Evolutionary conservation across 2,888 invertebrate species (phyloP).

Genomic region (Endomychus coccineus): DNA sequence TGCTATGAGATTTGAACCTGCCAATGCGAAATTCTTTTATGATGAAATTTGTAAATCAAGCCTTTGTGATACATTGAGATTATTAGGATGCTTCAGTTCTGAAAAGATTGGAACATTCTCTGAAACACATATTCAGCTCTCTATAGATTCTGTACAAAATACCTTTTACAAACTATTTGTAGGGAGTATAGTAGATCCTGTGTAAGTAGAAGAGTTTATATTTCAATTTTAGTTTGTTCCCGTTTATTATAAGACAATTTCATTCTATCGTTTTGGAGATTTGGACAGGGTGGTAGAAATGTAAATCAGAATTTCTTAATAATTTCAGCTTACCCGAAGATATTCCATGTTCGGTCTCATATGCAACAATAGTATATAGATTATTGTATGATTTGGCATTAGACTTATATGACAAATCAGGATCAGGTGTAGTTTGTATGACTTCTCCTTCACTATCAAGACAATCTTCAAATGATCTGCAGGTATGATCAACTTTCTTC

Average conservation of each 20-base stretch:
- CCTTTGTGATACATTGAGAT: constrained; percentile 83
- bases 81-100: constrained; percentile 78
- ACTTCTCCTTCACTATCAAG: constrained; percentile 58
- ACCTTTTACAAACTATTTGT: constrained; percentile 67
- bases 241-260: too few species aligned
- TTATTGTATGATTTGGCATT: constrained; percentile 91
- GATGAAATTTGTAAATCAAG: constrained; percentile 95
- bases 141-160: constrained; percentile 36
- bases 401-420: constrained; percentile 89
- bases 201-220: constrained; percentile 45
- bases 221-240: too few species aligned
- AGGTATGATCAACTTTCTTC: constrained; percentile 38
- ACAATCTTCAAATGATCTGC: constrained; percentile 53
- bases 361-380: constrained; percentile 78
- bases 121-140: constrained; percentile 32
- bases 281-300: background rate
- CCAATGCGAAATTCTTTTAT: constrained; percentile 96
- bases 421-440: constrained; percentile 58
- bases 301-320: too few species aligned
- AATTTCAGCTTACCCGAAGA: constrained; percentile 59
- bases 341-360: constrained; percentile 71
- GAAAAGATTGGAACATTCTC: constrained; percentile 34
- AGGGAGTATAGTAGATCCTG: constrained; percentile 64
- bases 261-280: constrained; percentile 14
- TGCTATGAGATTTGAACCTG: constrained; percentile 98